Base-by-base conservation (phyloP, 2,888 invertebrate genomes). In the Himalopsyche japonica region DNA sequence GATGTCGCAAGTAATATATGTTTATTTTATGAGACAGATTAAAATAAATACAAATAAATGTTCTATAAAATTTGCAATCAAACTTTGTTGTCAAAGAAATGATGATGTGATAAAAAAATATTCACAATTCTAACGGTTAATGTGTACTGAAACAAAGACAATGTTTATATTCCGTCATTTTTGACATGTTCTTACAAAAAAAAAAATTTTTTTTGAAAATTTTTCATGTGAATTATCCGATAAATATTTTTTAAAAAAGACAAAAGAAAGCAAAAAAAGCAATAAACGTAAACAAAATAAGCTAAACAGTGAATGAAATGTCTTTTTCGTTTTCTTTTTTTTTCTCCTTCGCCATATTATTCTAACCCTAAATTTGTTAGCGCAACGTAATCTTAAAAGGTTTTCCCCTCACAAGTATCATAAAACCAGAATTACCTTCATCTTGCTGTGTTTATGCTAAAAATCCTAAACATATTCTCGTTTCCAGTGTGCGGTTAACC, bases 301-400 rank as follows among this genome's bases (percentile, higher is more conserved):
- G 57, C 57, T 57, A 57, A 57, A 57, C 57, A 57, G 57, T 57
- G 57, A 57, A 57, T 57, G 57, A 57, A 57, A 57, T 57, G 57
- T 57, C 57, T 57, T 57, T 57, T 20, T n/a, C 15, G 57, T 57
- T 57, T 57, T 57, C 20, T n/a, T 7, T 48, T 57, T 20, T 57
- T 57, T 57, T 57, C 57, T 57, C 20, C 24, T 57, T 57, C 57
- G 57, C 57, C 20, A 57, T 57, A 57, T 57, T 57, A 57, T 57
- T 57, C 57, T 82, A 86, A 85, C 86, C 86, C 86, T 86, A 86
- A 85, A 86, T 86, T 86, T 85, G 86, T 83, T 86, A 86, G 83
- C 83, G 80, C 24, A 70, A 78, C 48, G 83, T 77, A 82, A 86
- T 85, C 85, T 86, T 85, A 86, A 85, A 86, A 86, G 86, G 85